Base-by-base conservation (phyloP, 2,113 vertebrate genomes). In the Propithecus coquereli region DNA sequence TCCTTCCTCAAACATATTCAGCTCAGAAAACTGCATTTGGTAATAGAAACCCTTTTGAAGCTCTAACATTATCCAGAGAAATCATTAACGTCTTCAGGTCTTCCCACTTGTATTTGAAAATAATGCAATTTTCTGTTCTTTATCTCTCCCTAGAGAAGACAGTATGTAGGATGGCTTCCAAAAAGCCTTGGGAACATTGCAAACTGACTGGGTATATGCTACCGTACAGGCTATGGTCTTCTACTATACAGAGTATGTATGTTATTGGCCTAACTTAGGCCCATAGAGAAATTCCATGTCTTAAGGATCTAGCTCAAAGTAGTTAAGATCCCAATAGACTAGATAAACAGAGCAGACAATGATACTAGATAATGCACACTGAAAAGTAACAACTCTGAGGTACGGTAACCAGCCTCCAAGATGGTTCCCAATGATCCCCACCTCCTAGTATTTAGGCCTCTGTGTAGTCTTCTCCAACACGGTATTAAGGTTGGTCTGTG, bases 1-100 rank as follows among this genome's bases (percentile, higher is more conserved):
- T 54, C 32, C 34, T 86, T 96, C 94, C 70, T 88, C 89, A 94
- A 92, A 47, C 54, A 85, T 17, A 63, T 20, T 63, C 86, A 37
- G 76, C 71, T 93, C 47, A 90, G 57, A 76, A 82, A 76, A 74
- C 43, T 45, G 20, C 25, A 86, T 11, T 8, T 88, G n/a, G 52
- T 34, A 83, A 43, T 43, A 74, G 66, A 86, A 79, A 3, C 11
- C 4, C 45, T 81, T 82, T 70, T n/a, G 14, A 91, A 82, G 47
- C 7, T 27, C 76, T 88, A n/a, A 71, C 8, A 74, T 79, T 79
- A 65, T 18, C 43, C 45, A 86, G 65, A 34, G 40, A 23, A 63
- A 86, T 54, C 80, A 90, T 74, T 54, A 80, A 59, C 3, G 40
- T 80, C 45, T 50, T 22, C 81, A 34, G 70, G 37, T 3, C 47